Percentiles rank a stretch among this genome's conserved stretches.
These are phyloP conservation scores for Pygocentrus nattereri DNA, from an alignment of 2,797 vertebrate species.

Conservation along the genomic window DNA sequence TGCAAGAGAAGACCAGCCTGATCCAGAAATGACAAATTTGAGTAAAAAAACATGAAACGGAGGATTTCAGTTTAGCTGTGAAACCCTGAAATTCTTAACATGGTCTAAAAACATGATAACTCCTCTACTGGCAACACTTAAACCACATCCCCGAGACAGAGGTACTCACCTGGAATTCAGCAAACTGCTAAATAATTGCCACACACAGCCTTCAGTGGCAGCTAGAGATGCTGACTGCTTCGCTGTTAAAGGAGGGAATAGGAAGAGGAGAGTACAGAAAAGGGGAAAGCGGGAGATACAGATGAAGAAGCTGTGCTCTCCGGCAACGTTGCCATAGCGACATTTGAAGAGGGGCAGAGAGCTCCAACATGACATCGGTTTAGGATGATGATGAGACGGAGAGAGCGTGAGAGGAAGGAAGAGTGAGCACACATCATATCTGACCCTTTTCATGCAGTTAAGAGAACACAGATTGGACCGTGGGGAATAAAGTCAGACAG, in stretches of 20 bases:
- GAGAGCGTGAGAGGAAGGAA: background rate
- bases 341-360: conserved; percentile 53
- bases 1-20: background rate
- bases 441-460: background rate
- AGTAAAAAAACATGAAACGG: background rate
- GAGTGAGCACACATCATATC: background rate
- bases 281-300: conserved; percentile 52
- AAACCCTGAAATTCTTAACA: background rate
- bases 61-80: background rate
- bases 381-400: background rate
- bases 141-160: background rate
- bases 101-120: background rate
- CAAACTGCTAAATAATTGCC: background rate
- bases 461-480: background rate
- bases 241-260: conserved; percentile 57
- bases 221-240: conserved; percentile 46
- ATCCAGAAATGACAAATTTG: background rate
- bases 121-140: background rate
- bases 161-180: conserved; percentile 32
- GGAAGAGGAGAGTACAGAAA: conserved; percentile 54
- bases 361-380: conserved; percentile 58
- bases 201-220: conserved; percentile 25
- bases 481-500: background rate
- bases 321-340: conserved; percentile 76
- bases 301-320: conserved; percentile 40